phyloP scores from a whole-genome alignment of 2,797 vertebrate species.

The Chaenodraco wilsoni region DNA sequence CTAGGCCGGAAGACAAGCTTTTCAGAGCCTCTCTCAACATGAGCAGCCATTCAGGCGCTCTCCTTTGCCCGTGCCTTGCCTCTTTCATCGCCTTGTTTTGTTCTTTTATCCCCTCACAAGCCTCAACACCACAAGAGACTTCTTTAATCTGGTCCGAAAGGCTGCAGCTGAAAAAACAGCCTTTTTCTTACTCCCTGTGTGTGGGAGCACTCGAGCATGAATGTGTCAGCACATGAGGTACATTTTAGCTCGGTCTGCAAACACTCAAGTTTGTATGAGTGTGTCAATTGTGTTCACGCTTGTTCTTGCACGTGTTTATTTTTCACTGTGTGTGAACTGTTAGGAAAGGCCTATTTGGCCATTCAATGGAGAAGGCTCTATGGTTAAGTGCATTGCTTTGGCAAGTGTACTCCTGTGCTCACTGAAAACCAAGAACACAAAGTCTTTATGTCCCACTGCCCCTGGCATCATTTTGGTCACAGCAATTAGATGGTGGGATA shows the following conservation, averaged over 20 bases:
- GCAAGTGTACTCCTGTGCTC: background rate
- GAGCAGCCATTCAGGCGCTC: constrained; percentile 44
- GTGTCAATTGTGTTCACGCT: constrained; percentile 41
- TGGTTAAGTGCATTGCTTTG: constrained; percentile 19
- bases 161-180: constrained; percentile 21
- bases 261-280: constrained; percentile 56
- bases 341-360: constrained; percentile 16
- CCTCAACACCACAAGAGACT: constrained; percentile 42
- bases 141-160: constrained; percentile 47
- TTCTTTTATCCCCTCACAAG: constrained; percentile 54
- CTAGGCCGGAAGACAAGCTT: constrained; percentile 19
- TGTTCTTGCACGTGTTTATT: constrained; percentile 39
- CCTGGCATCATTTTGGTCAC: background rate
- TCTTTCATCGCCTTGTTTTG: constrained; percentile 60
- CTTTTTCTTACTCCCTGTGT: constrained; percentile 31
- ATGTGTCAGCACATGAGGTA: constrained; percentile 43
- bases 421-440: background rate
- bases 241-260: constrained; percentile 43
- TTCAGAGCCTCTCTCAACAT: constrained; percentile 29
- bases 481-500: background rate
- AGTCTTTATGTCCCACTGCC: background rate
- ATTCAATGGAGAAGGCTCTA: constrained; percentile 15
- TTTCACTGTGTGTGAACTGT: constrained; percentile 27
- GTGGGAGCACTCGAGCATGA: constrained; percentile 43
- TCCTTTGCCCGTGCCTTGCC: constrained; percentile 29